Conservation (phyloP, 2,113 vertebrate species). For the Falco punctatus region DNA sequence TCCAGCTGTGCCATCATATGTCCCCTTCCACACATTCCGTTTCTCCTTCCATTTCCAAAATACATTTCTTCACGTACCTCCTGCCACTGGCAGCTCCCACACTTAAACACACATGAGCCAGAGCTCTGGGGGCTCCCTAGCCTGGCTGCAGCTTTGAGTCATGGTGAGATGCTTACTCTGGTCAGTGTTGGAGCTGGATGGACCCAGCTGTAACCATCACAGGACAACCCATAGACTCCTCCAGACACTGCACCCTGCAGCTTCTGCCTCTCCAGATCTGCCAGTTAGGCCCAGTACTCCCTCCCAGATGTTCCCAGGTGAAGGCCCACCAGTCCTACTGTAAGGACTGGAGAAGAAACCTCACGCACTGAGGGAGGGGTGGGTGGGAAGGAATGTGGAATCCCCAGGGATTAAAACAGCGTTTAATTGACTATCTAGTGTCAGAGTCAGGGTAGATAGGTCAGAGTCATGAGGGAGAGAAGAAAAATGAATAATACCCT, state of each 20-base stretch:
- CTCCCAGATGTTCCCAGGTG: background rate
- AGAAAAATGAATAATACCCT: background rate
- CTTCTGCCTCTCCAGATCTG: background rate
- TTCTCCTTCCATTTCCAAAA: background rate
- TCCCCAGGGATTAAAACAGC: background rate
- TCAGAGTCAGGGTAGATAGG: background rate
- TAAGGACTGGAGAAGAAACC: background rate
- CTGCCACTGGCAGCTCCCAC: background rate
- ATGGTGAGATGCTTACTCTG: background rate
- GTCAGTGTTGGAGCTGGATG: background rate
- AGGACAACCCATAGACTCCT: background rate
- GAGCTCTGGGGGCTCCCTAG: background rate
- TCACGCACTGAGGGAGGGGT: background rate
- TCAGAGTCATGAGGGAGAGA: background rate
- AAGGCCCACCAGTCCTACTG: background rate
- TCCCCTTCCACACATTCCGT: background rate
- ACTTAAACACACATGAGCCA: background rate
- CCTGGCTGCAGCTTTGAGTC: background rate
- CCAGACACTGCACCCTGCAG: background rate
- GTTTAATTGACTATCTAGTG: background rate
- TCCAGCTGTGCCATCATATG: background rate
- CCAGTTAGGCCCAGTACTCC: background rate
- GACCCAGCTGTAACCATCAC: background rate
- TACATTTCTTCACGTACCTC: background rate
- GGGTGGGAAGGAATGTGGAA: background rate